These are phyloP conservation scores for Brachionichthys hirsutus DNA, from an alignment of 2,113 vertebrate genomes.

Conservation along the genomic window DNA sequence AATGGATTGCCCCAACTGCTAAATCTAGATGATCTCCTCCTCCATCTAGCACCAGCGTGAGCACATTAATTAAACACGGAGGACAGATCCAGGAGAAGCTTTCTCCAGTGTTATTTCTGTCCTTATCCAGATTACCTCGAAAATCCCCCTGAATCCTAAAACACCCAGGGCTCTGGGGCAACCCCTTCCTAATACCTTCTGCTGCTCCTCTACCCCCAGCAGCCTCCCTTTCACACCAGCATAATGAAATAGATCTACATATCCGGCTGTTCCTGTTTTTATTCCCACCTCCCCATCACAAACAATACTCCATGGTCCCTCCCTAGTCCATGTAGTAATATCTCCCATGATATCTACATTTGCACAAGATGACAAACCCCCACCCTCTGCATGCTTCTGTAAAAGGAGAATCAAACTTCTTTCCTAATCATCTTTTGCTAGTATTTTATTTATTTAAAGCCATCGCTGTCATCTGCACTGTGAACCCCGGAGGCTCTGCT, in stretches of 20 bases:
- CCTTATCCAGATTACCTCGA: slow-evolving; percentile 78
- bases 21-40: neutral
- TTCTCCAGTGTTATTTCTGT: slow-evolving; percentile 72
- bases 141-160: slow-evolving; percentile 76
- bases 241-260: neutral
- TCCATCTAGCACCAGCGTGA: neutral
- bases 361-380: too few species aligned
- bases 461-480: slow-evolving; percentile 6
- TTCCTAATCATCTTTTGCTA: too few species aligned
- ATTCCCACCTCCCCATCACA: too few species aligned
- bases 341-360: too few species aligned
- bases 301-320: too few species aligned
- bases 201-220: slow-evolving; percentile 27
- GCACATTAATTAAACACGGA: slow-evolving; percentile 39
- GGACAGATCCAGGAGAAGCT: slow-evolving; percentile 36
- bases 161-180: slow-evolving; percentile 53
- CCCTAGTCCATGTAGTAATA: too few species aligned
- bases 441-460: too few species aligned
- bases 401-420: too few species aligned
- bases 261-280: too few species aligned
- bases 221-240: slow-evolving; percentile 11
- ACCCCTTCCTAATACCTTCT: slow-evolving; percentile 45
- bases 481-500: neutral
- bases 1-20: neutral
- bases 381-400: too few species aligned